Evolutionary conservation across 1,140 invertebrate genomes (phyloP).

Genomic region (Drosophila kurseongensis): DNA sequence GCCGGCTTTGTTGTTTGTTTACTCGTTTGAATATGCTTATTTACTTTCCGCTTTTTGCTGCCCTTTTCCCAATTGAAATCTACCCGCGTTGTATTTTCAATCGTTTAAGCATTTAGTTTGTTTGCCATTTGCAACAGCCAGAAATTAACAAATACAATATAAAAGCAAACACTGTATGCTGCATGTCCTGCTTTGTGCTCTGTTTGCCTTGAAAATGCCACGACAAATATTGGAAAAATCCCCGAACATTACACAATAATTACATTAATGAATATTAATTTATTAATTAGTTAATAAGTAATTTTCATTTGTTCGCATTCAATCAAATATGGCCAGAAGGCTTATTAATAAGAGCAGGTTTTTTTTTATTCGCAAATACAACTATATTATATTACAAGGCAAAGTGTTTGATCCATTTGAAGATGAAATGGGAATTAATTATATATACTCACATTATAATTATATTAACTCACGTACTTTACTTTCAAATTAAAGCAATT

Average conservation of each 20-base stretch:
- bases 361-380: too few relatives aligned
- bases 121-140: conserved; percentile 29
- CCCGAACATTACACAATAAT: neutral
- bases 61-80: conserved; percentile 30
- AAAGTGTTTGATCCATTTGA: too few relatives aligned
- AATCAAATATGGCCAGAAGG: neutral
- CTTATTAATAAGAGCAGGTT: too few relatives aligned
- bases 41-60: conserved; percentile 21
- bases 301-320: neutral
- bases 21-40: conserved; percentile 36
- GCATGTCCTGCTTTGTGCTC: conserved; percentile 1
- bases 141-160: conserved; percentile 31
- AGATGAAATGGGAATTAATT: too few relatives aligned
- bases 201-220: neutral
- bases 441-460: too few relatives aligned
- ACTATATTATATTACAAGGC: too few relatives aligned
- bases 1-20: conserved; percentile 18
- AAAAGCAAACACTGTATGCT: neutral
- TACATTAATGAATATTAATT: too few relatives aligned
- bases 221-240: neutral
- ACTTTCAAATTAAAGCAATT: too few relatives aligned
- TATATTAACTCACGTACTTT: too few relatives aligned
- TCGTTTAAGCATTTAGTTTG: conserved; percentile 52
- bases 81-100: conserved; percentile 26
- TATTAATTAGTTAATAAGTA: neutral